Conservation (phyloP, 2,113 vertebrate species). For the Cynopterus brachyotis region DNA sequence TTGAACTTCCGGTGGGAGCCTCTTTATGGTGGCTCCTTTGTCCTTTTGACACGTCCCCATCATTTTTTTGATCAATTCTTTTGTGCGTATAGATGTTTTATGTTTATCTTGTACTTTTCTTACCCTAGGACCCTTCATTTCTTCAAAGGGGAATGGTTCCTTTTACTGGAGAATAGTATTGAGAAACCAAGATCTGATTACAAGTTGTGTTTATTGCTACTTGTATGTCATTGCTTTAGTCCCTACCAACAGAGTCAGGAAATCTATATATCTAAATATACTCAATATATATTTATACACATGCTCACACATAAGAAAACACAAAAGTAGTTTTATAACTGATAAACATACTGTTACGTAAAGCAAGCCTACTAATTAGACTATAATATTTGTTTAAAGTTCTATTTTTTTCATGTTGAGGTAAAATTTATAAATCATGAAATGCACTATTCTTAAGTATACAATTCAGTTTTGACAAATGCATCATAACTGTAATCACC, state of each 20-base stretch:
- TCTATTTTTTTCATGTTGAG: background rate
- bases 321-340: background rate
- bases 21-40: background rate
- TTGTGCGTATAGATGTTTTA: background rate
- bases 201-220: background rate
- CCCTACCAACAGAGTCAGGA: background rate
- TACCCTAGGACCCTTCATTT: background rate
- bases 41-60: background rate
- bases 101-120: background rate
- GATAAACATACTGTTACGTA: background rate
- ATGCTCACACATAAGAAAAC: background rate
- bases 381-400: slow-evolving; percentile 17
- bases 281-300: background rate
- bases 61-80: background rate
- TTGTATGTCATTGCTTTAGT: background rate
- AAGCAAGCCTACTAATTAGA: background rate
- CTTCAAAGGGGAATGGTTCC: background rate
- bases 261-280: background rate
- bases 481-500: background rate
- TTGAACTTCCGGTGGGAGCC: background rate
- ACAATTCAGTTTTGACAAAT: background rate
- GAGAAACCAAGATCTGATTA: background rate
- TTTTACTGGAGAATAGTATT: background rate
- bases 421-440: background rate
- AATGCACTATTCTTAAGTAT: background rate